These are phyloP conservation scores for Vicugna pacos DNA, from an alignment of 2,113 vertebrate genomes.

Conservation along the genomic window DNA sequence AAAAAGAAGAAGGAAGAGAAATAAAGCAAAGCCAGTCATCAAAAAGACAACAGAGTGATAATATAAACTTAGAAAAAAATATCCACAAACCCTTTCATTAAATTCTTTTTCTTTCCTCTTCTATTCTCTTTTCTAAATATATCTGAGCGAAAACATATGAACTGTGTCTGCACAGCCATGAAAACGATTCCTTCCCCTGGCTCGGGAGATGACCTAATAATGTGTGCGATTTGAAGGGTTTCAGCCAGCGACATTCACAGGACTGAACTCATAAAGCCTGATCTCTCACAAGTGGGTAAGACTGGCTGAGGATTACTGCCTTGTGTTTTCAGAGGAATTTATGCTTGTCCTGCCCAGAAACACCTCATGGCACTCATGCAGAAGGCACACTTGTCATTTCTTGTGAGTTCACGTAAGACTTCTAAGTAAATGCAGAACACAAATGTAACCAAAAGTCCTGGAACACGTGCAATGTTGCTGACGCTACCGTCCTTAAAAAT, in stretches of 20 bases:
- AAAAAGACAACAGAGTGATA: neutral
- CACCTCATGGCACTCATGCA: neutral
- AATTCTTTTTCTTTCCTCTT: neutral
- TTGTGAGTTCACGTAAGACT: neutral
- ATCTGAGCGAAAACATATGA: neutral
- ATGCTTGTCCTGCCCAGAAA: neutral
- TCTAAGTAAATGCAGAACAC: neutral
- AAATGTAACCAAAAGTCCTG: neutral
- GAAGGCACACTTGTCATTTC: neutral
- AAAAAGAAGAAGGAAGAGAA: neutral
- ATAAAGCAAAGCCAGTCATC: neutral
- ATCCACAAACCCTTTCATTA: neutral
- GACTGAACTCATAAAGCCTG: neutral
- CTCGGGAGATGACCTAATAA: neutral
- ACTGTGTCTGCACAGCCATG: neutral
- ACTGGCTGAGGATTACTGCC: neutral
- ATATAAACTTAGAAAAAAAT: slow-evolving; percentile 15
- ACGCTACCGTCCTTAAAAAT: neutral
- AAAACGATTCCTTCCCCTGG: neutral
- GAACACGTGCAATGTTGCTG: neutral
- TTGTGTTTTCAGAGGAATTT: neutral
- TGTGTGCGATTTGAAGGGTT: neutral
- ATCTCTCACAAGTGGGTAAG: neutral
- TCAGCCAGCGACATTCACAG: neutral
- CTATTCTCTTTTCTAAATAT: neutral